These are phyloP conservation scores for Hirundichthys speculiger DNA, from an alignment of 2,113 vertebrate species.

Conservation along the genomic window DNA sequence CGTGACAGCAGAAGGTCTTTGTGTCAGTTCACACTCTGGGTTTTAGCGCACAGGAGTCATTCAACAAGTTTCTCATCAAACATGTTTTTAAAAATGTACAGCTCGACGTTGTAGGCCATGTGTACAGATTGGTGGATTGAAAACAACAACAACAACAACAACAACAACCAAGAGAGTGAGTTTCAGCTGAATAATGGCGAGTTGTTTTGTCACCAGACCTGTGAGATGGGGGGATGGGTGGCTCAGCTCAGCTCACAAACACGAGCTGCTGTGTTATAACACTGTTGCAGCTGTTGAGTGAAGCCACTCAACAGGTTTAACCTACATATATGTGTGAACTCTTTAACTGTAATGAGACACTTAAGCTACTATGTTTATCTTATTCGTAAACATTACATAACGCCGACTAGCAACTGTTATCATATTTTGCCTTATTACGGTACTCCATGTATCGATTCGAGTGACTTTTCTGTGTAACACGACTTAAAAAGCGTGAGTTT, in stretches of 20 bases:
- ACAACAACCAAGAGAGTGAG: background rate
- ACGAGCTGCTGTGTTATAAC: slow-evolving; percentile 12
- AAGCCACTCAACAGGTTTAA: slow-evolving; percentile 10
- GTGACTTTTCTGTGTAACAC: accelerated
- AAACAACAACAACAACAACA: too few species aligned
- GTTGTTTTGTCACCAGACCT: slow-evolving; percentile 6
- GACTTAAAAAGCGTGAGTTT: background rate
- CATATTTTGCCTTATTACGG: accelerated
- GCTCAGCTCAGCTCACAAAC: too few species aligned
- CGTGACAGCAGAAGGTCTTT: background rate
- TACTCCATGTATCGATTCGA: too few species aligned
- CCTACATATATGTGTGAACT: background rate
- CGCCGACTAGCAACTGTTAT: too few species aligned
- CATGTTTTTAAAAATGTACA: background rate
- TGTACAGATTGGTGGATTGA: too few species aligned
- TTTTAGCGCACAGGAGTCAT: background rate
- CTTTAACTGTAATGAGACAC: background rate
- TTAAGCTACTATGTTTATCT: background rate
- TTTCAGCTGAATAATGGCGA: background rate
- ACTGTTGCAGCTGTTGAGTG: slow-evolving; percentile 59
- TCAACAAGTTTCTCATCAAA: background rate
- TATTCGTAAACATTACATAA: slow-evolving; percentile 23
- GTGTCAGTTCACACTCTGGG: background rate
- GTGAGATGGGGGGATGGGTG: slow-evolving; percentile 40
- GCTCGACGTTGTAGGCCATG: background rate